phyloP scores from a whole-genome alignment of 2,797 vertebrate species.

The Acestrorhynchus altus region DNA sequence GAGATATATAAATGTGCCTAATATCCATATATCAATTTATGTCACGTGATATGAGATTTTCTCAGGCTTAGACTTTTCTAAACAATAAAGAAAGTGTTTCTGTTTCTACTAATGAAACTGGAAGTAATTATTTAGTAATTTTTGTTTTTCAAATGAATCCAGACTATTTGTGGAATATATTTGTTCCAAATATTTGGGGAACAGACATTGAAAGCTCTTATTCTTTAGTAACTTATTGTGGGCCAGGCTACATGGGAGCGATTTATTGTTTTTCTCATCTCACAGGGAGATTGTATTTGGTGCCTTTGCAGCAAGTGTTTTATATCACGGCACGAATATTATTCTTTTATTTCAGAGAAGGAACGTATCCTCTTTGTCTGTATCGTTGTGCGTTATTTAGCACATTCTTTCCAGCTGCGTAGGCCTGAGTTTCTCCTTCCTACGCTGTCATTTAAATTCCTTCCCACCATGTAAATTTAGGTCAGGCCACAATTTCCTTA shows the following conservation, averaged over 20 bases:
- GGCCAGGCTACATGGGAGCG: not conserved
- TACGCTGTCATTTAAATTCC: conserved; percentile 83
- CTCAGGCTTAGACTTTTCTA: not conserved
- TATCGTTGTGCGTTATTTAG: conserved; percentile 15
- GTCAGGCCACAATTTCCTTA: conserved; percentile 78
- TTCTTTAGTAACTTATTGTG: not conserved
- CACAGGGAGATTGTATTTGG: not conserved
- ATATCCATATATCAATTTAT: not conserved
- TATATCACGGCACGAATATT: not conserved
- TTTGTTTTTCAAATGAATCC: not conserved
- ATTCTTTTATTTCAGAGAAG: not conserved
- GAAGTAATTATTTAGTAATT: not conserved
- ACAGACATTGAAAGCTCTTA: not conserved
- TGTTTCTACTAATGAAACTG: not conserved
- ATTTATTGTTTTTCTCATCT: conserved; percentile 1
- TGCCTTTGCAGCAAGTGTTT: not conserved
- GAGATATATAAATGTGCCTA: too few species aligned
- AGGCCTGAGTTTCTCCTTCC: conserved; percentile 59
- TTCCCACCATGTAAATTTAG: conserved; percentile 82
- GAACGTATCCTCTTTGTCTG: not conserved
- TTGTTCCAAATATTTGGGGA: not conserved
- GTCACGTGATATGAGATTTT: not conserved
- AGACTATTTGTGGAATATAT: not conserved
- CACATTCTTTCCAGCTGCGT: conserved; percentile 54
- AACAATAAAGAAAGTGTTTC: not conserved